phyloP scores from a whole-genome alignment of 2,113 vertebrate genomes.

The Xenopus laevis region DNA sequence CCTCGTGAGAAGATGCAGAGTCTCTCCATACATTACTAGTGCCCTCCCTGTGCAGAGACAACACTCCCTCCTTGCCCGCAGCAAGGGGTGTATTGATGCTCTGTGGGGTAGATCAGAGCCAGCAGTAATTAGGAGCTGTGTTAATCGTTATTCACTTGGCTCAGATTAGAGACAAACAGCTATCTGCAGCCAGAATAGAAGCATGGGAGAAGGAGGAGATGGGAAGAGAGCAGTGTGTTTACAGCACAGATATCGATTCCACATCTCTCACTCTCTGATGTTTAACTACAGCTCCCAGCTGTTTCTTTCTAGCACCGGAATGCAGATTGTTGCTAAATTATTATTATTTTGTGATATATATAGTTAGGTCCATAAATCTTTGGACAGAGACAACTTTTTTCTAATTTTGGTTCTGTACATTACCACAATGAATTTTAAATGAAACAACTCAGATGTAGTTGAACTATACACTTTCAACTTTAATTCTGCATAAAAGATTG shows the following conservation, averaged over 20 bases:
- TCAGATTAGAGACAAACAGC: conserved; percentile 33
- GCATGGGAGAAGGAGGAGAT: background rate
- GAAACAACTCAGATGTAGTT: too few species aligned
- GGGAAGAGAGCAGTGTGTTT: background rate
- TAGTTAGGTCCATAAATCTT: too few species aligned
- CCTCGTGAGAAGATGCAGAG: background rate
- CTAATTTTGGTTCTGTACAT: too few species aligned
- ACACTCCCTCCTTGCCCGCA: conserved; percentile 5
- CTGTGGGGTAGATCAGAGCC: conserved; percentile 25
- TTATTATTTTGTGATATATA: too few species aligned
- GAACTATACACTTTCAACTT: too few species aligned
- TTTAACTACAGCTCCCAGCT: too few species aligned
- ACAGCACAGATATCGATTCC: background rate
- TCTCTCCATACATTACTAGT: background rate
- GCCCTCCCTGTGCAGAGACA: conserved; percentile 10
- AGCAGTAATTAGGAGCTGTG: conserved; percentile 35
- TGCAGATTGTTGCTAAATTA: too few species aligned
- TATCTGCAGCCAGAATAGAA: background rate
- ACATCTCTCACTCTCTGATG: too few species aligned
- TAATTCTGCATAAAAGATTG: too few species aligned
- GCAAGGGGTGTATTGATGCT: conserved; percentile 28
- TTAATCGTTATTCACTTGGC: conserved; percentile 40
- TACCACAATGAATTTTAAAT: too few species aligned
- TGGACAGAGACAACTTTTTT: too few species aligned
- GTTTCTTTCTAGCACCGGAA: too few species aligned